phyloP scores from a whole-genome alignment of 2,888 invertebrate genomes.

The Amphipyra tragopoginis region DNA sequence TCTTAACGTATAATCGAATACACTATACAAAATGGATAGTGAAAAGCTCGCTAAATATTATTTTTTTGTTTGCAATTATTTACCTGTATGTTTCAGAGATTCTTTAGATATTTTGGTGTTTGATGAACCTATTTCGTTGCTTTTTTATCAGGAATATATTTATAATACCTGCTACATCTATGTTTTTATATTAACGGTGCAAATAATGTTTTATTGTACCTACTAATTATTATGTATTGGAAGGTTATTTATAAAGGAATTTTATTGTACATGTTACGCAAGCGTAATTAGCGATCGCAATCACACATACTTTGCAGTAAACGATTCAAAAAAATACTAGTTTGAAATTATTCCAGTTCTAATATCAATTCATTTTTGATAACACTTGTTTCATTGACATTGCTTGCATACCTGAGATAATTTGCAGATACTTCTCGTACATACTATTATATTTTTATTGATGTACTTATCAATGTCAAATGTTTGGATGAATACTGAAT shows the following conservation, averaged over 20 bases:
- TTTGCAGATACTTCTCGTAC: constrained; percentile 34
- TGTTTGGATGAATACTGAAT: constrained; percentile 53
- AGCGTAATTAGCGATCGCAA: constrained; percentile 13
- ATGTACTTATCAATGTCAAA: constrained; percentile 49
- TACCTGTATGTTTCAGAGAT: constrained; percentile 13
- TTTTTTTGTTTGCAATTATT: constrained; percentile 14
- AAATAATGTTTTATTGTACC: constrained; percentile 2
- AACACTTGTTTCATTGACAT: constrained; percentile 16
- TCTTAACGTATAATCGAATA: not conserved
- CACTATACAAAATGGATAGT: constrained; percentile 9
- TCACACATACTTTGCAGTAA: constrained; percentile 2
- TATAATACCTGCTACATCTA: not conserved
- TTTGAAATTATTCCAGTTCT: constrained; percentile 1
- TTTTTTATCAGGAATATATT: constrained; percentile 16
- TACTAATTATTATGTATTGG: not conserved
- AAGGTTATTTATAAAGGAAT: constrained; percentile 9
- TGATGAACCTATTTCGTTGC: constrained; percentile 24
- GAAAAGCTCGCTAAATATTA: not conserved
- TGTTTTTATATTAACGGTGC: constrained; percentile 1
- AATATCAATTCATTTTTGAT: constrained; percentile 9
- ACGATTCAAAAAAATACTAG: not conserved
- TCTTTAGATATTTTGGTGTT: constrained; percentile 19
- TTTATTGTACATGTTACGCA: constrained; percentile 9
- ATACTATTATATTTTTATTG: constrained; percentile 35
- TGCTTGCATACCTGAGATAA: constrained; percentile 24